A percentile compares a stretch with the other conserved stretches of the same genome.
phyloP scores from a whole-genome alignment of 2,113 vertebrate species.

The Lasiurus borealis region DNA sequence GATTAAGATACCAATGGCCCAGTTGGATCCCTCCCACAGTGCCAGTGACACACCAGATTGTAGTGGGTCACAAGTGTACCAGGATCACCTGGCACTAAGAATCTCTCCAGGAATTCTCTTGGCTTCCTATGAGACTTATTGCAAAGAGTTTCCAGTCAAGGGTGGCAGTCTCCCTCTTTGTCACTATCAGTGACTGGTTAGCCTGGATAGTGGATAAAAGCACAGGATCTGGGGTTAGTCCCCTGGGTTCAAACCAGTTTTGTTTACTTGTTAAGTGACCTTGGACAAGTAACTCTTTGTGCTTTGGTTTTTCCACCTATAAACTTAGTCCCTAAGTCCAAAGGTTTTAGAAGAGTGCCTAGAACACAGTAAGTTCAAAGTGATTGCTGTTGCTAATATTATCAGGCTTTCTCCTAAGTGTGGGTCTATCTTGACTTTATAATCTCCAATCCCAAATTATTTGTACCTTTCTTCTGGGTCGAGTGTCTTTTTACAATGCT shows the following conservation, averaged over 20 bases:
- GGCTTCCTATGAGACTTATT: neutral
- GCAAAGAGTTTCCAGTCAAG: neutral
- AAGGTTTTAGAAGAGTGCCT: neutral
- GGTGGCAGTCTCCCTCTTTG: neutral
- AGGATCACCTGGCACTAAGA: neutral
- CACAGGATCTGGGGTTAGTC: neutral
- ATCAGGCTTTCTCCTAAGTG: neutral
- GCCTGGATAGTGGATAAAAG: neutral
- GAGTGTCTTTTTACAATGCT: neutral
- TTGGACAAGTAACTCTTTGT: neutral
- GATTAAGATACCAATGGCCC: neutral
- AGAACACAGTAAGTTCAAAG: neutral
- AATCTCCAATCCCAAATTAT: conserved; percentile 6
- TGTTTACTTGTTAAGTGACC: neutral
- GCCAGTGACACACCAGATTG: neutral
- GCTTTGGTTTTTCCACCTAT: conserved; percentile 36
- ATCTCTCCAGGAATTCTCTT: neutral
- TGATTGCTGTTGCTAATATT: neutral
- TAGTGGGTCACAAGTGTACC: neutral
- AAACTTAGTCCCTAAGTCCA: neutral
- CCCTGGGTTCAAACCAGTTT: neutral
- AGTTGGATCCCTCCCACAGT: neutral
- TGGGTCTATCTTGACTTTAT: conserved; percentile 4
- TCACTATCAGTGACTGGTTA: neutral
- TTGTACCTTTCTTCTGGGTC: neutral